Percentiles rank a stretch among this genome's conserved stretches.
Evolutionary conservation across 2,797 vertebrate species (phyloP).

Genomic region (Cyclura pinguis): DNA sequence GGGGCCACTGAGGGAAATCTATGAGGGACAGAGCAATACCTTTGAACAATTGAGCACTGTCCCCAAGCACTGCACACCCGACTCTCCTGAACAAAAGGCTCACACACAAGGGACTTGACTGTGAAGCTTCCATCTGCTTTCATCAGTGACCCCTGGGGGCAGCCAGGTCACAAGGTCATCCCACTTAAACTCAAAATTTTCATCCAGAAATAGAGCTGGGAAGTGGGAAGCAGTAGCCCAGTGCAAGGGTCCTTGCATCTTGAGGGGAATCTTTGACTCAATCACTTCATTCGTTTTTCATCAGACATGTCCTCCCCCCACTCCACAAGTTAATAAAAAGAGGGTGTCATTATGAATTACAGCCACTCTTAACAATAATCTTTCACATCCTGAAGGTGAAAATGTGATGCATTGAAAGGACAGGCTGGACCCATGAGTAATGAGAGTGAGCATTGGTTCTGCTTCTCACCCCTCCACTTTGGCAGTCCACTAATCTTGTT

Average conservation of each 20-base stretch:
- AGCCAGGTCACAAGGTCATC: constrained; percentile 79
- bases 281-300: constrained; percentile 62
- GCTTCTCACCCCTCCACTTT: constrained; percentile 51
- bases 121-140: constrained; percentile 77
- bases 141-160: constrained; percentile 77
- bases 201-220: constrained; percentile 74
- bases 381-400: constrained; percentile 70
- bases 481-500: constrained; percentile 16
- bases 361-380: constrained; percentile 69
- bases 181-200: constrained; percentile 73
- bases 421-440: constrained; percentile 62
- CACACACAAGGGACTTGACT: constrained; percentile 77
- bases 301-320: constrained; percentile 57
- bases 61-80: constrained; percentile 71
- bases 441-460: constrained; percentile 47
- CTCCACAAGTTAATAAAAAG: constrained; percentile 63
- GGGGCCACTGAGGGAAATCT: constrained; percentile 66
- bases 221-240: constrained; percentile 72
- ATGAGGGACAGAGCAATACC: constrained; percentile 71
- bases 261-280: constrained; percentile 74
- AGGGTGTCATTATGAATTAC: constrained; percentile 70
- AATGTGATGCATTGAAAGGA: constrained; percentile 68
- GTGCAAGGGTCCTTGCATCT: constrained; percentile 68
- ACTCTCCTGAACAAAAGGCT: constrained; percentile 73
- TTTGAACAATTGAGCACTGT: constrained; percentile 80